These are phyloP conservation scores for Drosophila subobscura DNA, from an alignment of 1,140 invertebrate species.

Conservation along the genomic window DNA sequence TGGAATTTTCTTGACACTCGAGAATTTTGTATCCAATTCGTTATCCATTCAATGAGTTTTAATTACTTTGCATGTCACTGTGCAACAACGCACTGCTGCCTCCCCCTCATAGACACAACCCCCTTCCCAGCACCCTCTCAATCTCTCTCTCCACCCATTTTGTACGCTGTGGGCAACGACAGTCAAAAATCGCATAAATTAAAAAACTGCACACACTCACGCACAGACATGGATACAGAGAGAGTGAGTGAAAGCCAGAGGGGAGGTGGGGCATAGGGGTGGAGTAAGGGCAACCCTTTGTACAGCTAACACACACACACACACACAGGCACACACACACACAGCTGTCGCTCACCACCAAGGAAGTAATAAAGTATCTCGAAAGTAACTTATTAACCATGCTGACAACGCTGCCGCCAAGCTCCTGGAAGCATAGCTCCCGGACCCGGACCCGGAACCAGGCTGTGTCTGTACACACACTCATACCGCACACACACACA, in stretches of 20 bases:
- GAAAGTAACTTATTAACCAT: slow-evolving; percentile 81
- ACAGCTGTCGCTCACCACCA: slow-evolving; percentile 62
- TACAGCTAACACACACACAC: slow-evolving; percentile 13
- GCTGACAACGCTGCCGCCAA: slow-evolving; percentile 71
- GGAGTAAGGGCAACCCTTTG: slow-evolving; percentile 64
- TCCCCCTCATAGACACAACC: not conserved
- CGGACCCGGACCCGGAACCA: slow-evolving; percentile 38
- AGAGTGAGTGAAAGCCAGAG: not conserved
- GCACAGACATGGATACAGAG: slow-evolving; percentile 28
- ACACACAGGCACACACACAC: not conserved
- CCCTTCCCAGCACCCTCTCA: not conserved
- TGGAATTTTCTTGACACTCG: no score
- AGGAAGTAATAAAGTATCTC: slow-evolving; percentile 82
- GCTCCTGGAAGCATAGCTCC: slow-evolving; percentile 49
- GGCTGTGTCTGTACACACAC: slow-evolving; percentile 35
- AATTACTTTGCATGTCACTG: slow-evolving; percentile 4
- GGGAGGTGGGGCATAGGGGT: slow-evolving; percentile 30
- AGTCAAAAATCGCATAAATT: slow-evolving; percentile 81
- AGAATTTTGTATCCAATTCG: no score
- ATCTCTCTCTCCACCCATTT: slow-evolving; percentile 12
- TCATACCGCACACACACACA: not conserved
- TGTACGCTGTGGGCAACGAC: slow-evolving; percentile 26
- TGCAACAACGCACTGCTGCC: slow-evolving; percentile 8
- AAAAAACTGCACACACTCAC: slow-evolving; percentile 68
- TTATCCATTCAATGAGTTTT: not conserved